phyloP scores from a whole-genome alignment of 2,888 invertebrate genomes.

The Polymixis flavicincta region DNA sequence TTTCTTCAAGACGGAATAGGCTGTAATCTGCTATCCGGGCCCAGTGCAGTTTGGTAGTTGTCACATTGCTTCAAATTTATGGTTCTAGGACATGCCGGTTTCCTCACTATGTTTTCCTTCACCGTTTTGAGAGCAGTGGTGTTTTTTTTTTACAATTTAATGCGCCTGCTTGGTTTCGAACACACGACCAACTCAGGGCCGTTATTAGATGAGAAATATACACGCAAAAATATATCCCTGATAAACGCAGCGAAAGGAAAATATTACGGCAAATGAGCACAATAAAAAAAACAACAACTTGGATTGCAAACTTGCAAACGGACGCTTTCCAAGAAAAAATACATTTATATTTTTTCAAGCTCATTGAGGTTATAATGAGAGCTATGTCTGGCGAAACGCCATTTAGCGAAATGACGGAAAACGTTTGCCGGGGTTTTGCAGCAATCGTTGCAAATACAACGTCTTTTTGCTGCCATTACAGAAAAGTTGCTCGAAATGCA shows the following conservation, averaged over 20 bases:
- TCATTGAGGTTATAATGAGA: slow-evolving; percentile 56
- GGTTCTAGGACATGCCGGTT: too few species aligned
- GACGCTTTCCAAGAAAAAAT: slow-evolving; percentile 35
- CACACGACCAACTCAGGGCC: too few species aligned
- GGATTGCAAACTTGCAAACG: slow-evolving; percentile 23
- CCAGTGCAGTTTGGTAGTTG: too few species aligned
- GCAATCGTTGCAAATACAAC: slow-evolving; percentile 36
- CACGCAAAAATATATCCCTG: not conserved
- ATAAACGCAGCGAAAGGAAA: slow-evolving; percentile 4
- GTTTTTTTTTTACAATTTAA: too few species aligned
- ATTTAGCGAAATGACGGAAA: slow-evolving; percentile 40
- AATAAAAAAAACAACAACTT: slow-evolving; percentile 11
- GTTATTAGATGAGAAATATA: not conserved
- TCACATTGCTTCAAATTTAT: too few species aligned
- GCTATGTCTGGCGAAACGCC: slow-evolving; percentile 39
- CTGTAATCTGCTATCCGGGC: too few species aligned
- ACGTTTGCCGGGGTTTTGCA: slow-evolving; percentile 26
- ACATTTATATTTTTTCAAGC: slow-evolving; percentile 42
- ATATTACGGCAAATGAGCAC: slow-evolving; percentile 32
- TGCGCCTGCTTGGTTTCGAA: too few species aligned
- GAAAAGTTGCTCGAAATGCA: slow-evolving; percentile 32
- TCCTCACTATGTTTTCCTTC: too few species aligned
- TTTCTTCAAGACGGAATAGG: too few species aligned
- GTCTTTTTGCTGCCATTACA: slow-evolving; percentile 34
- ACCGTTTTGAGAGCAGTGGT: too few species aligned